Base-by-base conservation (phyloP, 2,113 vertebrate genomes). In the Percina caprodes region DNA sequence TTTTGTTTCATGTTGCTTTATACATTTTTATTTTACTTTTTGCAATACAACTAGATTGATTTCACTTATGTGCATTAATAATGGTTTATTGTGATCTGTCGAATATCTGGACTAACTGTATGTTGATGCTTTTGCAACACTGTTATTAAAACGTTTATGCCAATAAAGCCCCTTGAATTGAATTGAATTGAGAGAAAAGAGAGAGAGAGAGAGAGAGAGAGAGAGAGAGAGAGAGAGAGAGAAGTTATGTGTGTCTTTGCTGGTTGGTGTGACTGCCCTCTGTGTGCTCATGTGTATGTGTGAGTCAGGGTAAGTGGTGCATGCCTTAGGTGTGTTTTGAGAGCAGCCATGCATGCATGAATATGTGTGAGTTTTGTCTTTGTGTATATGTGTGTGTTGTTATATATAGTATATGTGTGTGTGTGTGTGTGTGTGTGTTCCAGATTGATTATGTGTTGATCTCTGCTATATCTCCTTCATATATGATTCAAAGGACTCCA, bases 401-500 rank as follows among this genome's bases (percentile, higher is more conserved):
- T 76, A 5, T 69, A 49, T 67, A 49, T 33, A 19, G 33, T 65
- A 39, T 73, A 33, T 60, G 33, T 52, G 48, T 73, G 68, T 55
- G 55, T 62, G 55, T 39, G 51, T 52, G 58, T 67, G 75, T 58
- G 46, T 8, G 24, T 60, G 55, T 69, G 68, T 23, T 73, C 71
- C 63, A 72, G 59, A 73, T 78, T 81, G 83, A 70, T 67, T 84
- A 15, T 77, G 82, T 87, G 86, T 69, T 85, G 79, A 88, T 86
- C 82, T 76, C 62, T 56, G n/a, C 71, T 68, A 58, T 86, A 71
- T 85, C 77, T 68, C 86, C 87, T 62, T 84, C 88, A 92, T 92
- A 75, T 90, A 92, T 88, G 75, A 89, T 91, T 92, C 86, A 91
- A 67, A 65, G 1, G 56, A 23, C 52, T 83, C 45, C 45, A 72